Evolutionary conservation across 2,888 invertebrate genomes (phyloP).

Genomic region (Troglohyphantes excavatus): DNA sequence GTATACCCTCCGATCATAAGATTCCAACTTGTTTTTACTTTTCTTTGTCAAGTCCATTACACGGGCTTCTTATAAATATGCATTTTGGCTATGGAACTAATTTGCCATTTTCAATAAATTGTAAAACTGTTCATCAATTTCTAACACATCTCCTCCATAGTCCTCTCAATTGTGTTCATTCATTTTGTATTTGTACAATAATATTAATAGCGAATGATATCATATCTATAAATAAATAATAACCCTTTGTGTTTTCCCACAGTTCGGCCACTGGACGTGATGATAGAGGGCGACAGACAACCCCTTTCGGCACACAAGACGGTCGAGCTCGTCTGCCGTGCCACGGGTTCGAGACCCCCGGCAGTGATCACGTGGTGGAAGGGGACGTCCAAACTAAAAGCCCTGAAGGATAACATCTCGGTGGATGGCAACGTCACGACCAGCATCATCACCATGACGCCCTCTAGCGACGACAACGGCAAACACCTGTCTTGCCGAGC

Average conservation of each 20-base stretch:
- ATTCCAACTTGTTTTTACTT: no score
- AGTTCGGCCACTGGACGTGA: constrained; percentile 77
- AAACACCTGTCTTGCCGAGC: constrained; percentile 84
- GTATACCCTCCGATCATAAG: no score
- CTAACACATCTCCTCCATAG: no score
- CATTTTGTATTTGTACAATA: no score
- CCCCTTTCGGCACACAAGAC: constrained; percentile 76
- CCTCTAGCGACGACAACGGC: constrained; percentile 80
- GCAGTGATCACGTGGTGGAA: constrained; percentile 94
- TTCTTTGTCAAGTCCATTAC: no score
- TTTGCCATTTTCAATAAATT: no score
- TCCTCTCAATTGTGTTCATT: no score
- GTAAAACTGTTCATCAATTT: no score
- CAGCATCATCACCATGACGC: constrained; percentile 80
- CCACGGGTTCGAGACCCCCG: constrained; percentile 77
- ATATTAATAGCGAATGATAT: no score
- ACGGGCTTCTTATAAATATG: no score
- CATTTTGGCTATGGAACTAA: no score
- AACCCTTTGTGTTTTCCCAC: constrained; percentile 21
- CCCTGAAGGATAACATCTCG: constrained; percentile 79
- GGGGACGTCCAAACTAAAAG: constrained; percentile 89
- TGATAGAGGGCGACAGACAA: constrained; percentile 75
- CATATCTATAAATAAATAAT: no score
- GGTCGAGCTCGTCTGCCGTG: constrained; percentile 75
- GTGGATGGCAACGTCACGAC: constrained; percentile 80